Evolutionary conservation across 2,113 vertebrate genomes (phyloP).

Genomic region (Cyprinodon tularosa): DNA sequence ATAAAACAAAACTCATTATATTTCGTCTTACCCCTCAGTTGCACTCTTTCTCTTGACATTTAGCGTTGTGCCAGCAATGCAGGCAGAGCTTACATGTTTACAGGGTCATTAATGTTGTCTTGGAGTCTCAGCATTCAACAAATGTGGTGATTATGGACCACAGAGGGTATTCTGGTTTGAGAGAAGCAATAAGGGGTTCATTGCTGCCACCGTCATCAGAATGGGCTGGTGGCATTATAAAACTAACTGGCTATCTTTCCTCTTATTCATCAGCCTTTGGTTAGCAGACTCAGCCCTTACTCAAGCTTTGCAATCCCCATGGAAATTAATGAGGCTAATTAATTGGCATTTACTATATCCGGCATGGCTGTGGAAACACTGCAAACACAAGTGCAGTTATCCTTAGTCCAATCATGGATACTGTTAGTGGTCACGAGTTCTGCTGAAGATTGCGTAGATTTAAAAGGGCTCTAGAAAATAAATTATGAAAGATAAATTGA

Average conservation of each 20-base stretch:
- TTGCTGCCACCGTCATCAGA: slow-evolving; percentile 39
- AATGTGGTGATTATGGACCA: slow-evolving; percentile 61
- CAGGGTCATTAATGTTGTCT: slow-evolving; percentile 61
- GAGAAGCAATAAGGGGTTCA: slow-evolving; percentile 30
- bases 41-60: slow-evolving; percentile 50
- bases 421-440: background rate
- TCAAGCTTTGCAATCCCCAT: slow-evolving; percentile 9
- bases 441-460: slow-evolving; percentile 9
- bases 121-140: slow-evolving; percentile 48
- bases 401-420: background rate
- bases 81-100: slow-evolving; percentile 52
- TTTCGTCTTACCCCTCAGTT: slow-evolving; percentile 2
- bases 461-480: slow-evolving; percentile 17
- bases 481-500: slow-evolving; percentile 9
- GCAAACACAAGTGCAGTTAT: slow-evolving; percentile 13
- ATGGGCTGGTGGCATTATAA: slow-evolving; percentile 51
- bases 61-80: slow-evolving; percentile 47
- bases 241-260: slow-evolving; percentile 29
- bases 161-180: slow-evolving; percentile 26
- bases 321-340: slow-evolving; percentile 47
- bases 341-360: slow-evolving; percentile 54
- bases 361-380: slow-evolving; percentile 26
- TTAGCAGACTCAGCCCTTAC: slow-evolving; percentile 47
- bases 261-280: slow-evolving; percentile 26
- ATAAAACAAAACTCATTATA: slow-evolving; percentile 1